Evolutionary conservation across 2,113 vertebrate genomes (phyloP).

Genomic region (Meles meles): DNA sequence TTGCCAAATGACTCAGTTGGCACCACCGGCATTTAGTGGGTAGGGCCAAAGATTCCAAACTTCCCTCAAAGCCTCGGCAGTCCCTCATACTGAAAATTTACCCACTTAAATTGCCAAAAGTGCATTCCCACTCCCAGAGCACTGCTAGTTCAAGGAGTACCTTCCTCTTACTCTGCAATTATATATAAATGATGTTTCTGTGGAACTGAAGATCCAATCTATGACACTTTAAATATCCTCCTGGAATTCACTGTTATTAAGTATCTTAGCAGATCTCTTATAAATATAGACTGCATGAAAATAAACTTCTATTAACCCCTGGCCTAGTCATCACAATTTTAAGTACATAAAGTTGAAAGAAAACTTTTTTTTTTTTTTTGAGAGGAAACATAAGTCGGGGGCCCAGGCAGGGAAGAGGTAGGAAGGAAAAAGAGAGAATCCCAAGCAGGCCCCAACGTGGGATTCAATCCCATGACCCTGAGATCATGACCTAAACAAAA

Average conservation of each 20-base stretch:
- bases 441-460: not conserved
- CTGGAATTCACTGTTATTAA: slow-evolving; percentile 1
- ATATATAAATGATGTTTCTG: slow-evolving; percentile 20
- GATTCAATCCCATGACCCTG: not conserved
- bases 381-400: not conserved
- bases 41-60: not conserved
- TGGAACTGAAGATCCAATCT: not conserved
- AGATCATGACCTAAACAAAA: not conserved
- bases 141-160: not conserved
- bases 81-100: not conserved
- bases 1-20: not conserved
- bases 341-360: slow-evolving; percentile 2
- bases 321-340: not conserved
- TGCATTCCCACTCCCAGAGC: not conserved
- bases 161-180: not conserved
- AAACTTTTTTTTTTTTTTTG: not conserved
- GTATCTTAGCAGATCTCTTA: slow-evolving; percentile 1
- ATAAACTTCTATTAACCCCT: not conserved
- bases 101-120: not conserved
- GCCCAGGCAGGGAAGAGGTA: too few relatives aligned
- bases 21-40: not conserved
- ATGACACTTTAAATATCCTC: slow-evolving; percentile 22
- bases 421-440: not conserved
- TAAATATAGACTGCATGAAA: slow-evolving; percentile 17
- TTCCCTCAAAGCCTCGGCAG: not conserved